A percentile compares a stretch with the other conserved stretches of the same genome.
These are phyloP conservation scores for Colossoma macropomum DNA, from an alignment of 2,113 vertebrate genomes.

Conservation along the genomic window DNA sequence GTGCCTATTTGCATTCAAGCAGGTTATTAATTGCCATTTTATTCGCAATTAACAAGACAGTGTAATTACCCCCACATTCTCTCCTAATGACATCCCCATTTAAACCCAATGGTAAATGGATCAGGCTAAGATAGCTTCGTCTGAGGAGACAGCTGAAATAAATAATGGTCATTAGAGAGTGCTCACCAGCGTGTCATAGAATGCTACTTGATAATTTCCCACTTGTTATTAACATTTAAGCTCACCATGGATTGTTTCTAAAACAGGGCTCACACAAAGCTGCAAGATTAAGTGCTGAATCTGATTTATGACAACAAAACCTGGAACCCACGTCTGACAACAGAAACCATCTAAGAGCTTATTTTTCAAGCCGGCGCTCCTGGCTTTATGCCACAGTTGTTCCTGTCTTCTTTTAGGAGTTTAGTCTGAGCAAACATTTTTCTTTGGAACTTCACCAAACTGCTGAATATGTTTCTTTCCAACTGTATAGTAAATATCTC, in stretches of 20 bases:
- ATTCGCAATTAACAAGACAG: slow-evolving; percentile 70
- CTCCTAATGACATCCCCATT: slow-evolving; percentile 67
- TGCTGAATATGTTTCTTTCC: neutral
- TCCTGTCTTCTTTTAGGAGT: neutral
- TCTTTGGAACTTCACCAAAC: neutral
- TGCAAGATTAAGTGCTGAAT: slow-evolving; percentile 72
- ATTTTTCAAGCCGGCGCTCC: slow-evolving; percentile 17
- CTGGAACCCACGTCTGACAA: slow-evolving; percentile 64
- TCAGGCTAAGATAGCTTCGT: slow-evolving; percentile 66
- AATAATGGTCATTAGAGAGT: slow-evolving; percentile 75
- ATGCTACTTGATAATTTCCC: slow-evolving; percentile 65
- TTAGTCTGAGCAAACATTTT: neutral
- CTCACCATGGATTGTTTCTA: slow-evolving; percentile 45
- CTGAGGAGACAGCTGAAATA: slow-evolving; percentile 68
- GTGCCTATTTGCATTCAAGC: slow-evolving; percentile 59
- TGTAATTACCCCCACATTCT: slow-evolving; percentile 60
- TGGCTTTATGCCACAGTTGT: slow-evolving; percentile 9
- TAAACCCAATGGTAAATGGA: slow-evolving; percentile 56
- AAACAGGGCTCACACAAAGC: slow-evolving; percentile 69
- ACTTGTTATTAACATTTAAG: slow-evolving; percentile 47
- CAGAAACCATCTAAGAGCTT: slow-evolving; percentile 44
- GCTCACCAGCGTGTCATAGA: slow-evolving; percentile 60
- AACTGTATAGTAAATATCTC: neutral
- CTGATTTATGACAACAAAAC: slow-evolving; percentile 73
- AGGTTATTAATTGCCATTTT: slow-evolving; percentile 64